A percentile compares a stretch with the other conserved stretches of the same genome.
These are phyloP conservation scores for Hyposoter dolosus DNA, from an alignment of 2,888 invertebrate genomes.

Conservation along the genomic window DNA sequence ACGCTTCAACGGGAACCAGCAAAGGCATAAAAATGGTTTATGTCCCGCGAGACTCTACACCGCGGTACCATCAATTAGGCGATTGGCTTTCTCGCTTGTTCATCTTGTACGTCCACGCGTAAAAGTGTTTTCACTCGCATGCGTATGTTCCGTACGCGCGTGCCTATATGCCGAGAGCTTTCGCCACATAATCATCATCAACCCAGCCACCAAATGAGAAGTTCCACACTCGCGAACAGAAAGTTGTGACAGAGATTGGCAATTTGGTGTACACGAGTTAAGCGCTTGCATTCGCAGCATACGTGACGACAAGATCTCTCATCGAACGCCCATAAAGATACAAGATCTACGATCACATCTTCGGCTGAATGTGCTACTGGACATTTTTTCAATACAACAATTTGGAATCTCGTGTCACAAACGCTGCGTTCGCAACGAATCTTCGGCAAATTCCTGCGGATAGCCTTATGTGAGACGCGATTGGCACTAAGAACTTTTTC, in stretches of 20 bases:
- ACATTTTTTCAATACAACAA: neutral
- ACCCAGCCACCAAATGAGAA: constrained; percentile 75
- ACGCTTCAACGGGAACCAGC: constrained; percentile 71
- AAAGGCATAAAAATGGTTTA: constrained; percentile 80
- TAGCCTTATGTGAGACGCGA: neutral
- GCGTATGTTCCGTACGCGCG: constrained; percentile 13
- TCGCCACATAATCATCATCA: constrained; percentile 77
- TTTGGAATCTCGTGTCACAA: neutral
- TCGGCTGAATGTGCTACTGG: neutral
- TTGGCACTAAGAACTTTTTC: constrained; percentile 60
- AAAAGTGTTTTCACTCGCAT: neutral
- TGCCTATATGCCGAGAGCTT: constrained; percentile 56
- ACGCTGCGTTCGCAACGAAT: neutral
- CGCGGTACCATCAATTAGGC: constrained; percentile 80
- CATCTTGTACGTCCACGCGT: constrained; percentile 20
- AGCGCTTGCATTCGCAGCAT: constrained; percentile 33
- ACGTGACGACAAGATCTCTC: constrained; percentile 27
- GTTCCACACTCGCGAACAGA: constrained; percentile 40
- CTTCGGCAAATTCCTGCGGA: neutral
- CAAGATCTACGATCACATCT: constrained; percentile 2
- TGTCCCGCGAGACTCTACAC: constrained; percentile 79
- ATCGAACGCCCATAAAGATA: constrained; percentile 7
- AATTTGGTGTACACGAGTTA: constrained; percentile 65
- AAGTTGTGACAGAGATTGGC: constrained; percentile 64
- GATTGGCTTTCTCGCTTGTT: constrained; percentile 60